Evolutionary conservation across 2,888 invertebrate genomes (phyloP).

Genomic region (Ommatoiulus sabulosus): DNA sequence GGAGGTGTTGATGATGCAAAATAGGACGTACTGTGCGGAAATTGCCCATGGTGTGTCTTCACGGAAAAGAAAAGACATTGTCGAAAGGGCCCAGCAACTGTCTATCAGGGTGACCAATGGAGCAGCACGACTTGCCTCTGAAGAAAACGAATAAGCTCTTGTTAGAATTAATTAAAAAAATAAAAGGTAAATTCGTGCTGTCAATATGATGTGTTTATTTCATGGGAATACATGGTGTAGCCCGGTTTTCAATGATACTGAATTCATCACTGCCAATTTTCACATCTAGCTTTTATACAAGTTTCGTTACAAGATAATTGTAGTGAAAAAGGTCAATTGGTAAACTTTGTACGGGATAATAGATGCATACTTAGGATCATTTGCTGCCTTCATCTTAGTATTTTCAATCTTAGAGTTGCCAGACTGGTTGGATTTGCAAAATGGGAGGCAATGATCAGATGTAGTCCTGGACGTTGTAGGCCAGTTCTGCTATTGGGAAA

Average conservation of each 20-base stretch:
- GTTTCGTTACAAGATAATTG: too few relatives aligned
- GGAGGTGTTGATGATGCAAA: constrained; percentile 99
- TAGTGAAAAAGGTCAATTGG: too few relatives aligned
- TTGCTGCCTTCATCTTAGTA: too few relatives aligned
- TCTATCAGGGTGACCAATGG: constrained; percentile 96
- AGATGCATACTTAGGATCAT: too few relatives aligned
- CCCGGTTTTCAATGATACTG: neutral
- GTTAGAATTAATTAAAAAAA: neutral
- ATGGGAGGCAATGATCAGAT: too few relatives aligned
- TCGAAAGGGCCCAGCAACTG: constrained; percentile 95
- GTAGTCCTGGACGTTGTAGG: too few relatives aligned
- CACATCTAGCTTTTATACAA: too few relatives aligned
- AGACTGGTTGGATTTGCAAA: too few relatives aligned
- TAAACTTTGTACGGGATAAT: too few relatives aligned
- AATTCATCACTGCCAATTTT: too few relatives aligned
- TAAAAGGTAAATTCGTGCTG: neutral
- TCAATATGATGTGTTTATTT: neutral
- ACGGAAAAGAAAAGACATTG: constrained; percentile 96
- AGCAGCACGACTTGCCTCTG: constrained; percentile 94
- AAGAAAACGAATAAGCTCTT: constrained; percentile 92
- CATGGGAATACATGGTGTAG: neutral
- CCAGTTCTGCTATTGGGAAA: too few relatives aligned
- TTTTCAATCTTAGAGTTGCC: too few relatives aligned
- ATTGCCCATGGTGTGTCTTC: constrained; percentile 97
- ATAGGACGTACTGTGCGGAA: constrained; percentile 96